Percentiles rank a stretch among this genome's conserved stretches.
phyloP scores from a whole-genome alignment of 2,888 invertebrate species.

The Sinohyriopsis cumingii region DNA sequence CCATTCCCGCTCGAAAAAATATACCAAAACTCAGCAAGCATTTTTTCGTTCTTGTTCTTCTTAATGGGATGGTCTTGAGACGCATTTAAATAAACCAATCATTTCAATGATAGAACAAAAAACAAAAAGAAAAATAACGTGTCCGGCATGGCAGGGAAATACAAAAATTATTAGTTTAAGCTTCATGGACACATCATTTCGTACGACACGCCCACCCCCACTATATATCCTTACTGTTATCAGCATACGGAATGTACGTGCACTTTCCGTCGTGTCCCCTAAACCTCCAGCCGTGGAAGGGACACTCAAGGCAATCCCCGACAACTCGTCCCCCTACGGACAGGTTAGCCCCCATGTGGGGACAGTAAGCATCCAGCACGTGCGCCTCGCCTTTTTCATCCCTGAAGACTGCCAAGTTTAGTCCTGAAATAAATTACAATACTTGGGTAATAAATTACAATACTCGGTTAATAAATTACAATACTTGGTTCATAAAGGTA shows the following conservation, averaged over 20 bases:
- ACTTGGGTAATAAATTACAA: not conserved
- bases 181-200: too few species aligned
- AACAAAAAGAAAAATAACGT: too few species aligned
- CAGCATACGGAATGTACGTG: constrained; percentile 81
- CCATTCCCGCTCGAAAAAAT: too few species aligned
- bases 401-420: constrained; percentile 81
- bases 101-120: too few species aligned
- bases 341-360: constrained; percentile 90
- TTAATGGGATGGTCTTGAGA: too few species aligned
- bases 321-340: constrained; percentile 81
- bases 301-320: constrained; percentile 87
- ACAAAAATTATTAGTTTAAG: too few species aligned
- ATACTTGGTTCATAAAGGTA: not conserved
- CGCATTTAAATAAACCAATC: too few species aligned
- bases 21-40: too few species aligned
- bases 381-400: constrained; percentile 78
- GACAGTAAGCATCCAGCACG: constrained; percentile 88
- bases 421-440: constrained; percentile 73
- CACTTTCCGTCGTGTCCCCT: constrained; percentile 82
- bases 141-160: too few species aligned
- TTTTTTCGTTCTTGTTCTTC: too few species aligned
- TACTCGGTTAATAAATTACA: too few species aligned
- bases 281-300: constrained; percentile 91
- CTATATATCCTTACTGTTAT: constrained; percentile 72
- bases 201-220: too few species aligned